Base-by-base conservation (phyloP, 2,113 vertebrate genomes). In the Hymenochirus boettgeri region DNA sequence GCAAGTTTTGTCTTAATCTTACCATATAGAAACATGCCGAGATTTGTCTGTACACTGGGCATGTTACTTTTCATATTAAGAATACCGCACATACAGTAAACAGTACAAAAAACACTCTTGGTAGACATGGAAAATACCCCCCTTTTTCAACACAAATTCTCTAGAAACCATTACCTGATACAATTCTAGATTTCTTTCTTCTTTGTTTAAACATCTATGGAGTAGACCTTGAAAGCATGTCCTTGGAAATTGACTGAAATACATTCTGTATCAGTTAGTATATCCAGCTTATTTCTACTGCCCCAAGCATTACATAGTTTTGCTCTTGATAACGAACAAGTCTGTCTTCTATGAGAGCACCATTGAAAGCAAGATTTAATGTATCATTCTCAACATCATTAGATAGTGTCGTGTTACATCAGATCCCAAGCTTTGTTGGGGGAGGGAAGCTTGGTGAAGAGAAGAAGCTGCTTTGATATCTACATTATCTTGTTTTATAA, bases 401-500 rank as follows among this genome's bases (percentile, higher is more conserved):
- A 75, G 80, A 79, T 84, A 58, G 7, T 78, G 67, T 45, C 79
- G 77, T 73, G 35, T 76, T 84, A 82, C 86, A 89, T 78, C 76
- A 85, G 82, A 88, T 85, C 83, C 75, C 65, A 72, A 66, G 82
- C 84, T 82, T 65, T 76, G 21, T 82, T 86, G 82, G 81, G 74
- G 74, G 72, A 76, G 56, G 64, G 22, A 23, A 13, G 8, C 46
- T 23, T 11, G 46, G 19, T 22, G 81, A 74, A 75, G 71, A 75
- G 57, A 62, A 17, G 24, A 26, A 25, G 15, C 22, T 52, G 50
- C 3, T 26, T 5, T 26, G 2, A 7, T n/a, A 52, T 52, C 5
- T 26, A 13, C 12, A 52, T 52, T 13, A 25, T 52, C 12, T 5
- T 2, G 11, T n/a, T n/a, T n/a, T n/a, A n/a, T n/a, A n/a, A n/a